These are phyloP conservation scores for Ophraella communa DNA, from an alignment of 2,888 invertebrate species.

Conservation along the genomic window DNA sequence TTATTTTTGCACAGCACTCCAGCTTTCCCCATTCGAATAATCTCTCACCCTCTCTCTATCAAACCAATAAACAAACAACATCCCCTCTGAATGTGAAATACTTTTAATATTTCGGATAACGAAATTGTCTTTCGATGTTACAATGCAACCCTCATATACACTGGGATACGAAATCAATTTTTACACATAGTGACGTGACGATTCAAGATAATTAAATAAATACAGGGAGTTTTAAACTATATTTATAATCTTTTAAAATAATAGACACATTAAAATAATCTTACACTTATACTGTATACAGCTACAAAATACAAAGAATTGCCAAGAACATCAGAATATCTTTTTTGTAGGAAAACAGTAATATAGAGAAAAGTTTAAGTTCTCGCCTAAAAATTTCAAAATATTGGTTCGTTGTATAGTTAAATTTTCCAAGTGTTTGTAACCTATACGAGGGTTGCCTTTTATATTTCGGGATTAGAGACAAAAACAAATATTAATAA, in stretches of 20 bases:
- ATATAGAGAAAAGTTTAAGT: too few species aligned
- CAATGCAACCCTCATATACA: background rate
- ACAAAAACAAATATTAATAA: too few species aligned
- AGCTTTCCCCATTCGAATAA: conserved; percentile 35
- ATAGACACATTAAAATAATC: background rate
- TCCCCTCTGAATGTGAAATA: conserved; percentile 35
- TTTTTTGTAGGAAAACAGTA: too few species aligned
- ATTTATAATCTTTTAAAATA: background rate
- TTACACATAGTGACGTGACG: conserved; percentile 4
- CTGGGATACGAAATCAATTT: conserved; percentile 2
- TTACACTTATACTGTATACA: too few species aligned
- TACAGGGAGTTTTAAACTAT: background rate
- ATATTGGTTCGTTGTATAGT: too few species aligned
- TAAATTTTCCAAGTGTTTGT: too few species aligned
- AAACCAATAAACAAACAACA: conserved; percentile 40
- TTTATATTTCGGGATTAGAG: too few species aligned
- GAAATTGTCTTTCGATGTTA: conserved; percentile 29
- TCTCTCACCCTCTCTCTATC: conserved; percentile 36
- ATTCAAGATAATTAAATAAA: background rate
- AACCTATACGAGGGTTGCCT: too few species aligned
- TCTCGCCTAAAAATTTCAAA: too few species aligned
- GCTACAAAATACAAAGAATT: too few species aligned
- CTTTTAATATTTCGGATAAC: conserved; percentile 37
- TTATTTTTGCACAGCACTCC: conserved; percentile 35
- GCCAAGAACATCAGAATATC: too few species aligned